Conservation (phyloP, 2,797 vertebrate species). For the Emydoidea blandingii region DNA sequence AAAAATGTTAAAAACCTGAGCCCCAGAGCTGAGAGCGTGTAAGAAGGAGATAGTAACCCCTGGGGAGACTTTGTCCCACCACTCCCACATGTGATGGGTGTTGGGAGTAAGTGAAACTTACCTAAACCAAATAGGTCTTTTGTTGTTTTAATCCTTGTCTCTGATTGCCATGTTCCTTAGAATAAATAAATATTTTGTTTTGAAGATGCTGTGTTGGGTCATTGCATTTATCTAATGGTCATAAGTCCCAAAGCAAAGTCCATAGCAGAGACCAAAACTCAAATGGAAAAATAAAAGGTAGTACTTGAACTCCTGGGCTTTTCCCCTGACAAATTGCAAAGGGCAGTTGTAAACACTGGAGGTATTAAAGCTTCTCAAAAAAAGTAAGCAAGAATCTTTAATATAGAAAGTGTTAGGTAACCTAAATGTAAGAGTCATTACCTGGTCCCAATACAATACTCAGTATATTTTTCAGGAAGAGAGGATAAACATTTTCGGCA, state of each 20-base stretch:
- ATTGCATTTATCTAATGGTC: neutral
- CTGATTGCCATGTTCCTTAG: neutral
- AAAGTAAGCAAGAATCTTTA: neutral
- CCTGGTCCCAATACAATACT: neutral
- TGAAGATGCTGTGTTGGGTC: neutral
- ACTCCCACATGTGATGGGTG: neutral
- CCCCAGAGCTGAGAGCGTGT: neutral
- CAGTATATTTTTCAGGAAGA: neutral
- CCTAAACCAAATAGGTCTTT: neutral
- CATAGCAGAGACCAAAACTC: neutral
- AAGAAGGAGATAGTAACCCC: neutral
- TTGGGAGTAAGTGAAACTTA: neutral
- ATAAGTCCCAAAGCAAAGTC: neutral
- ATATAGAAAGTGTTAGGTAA: neutral
- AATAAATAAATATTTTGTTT: neutral
- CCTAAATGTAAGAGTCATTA: neutral
- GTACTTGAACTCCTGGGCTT: neutral
- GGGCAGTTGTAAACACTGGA: neutral
- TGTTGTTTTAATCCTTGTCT: neutral
- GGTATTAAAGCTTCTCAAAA: neutral
- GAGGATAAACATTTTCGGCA: neutral
- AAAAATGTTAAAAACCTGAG: neutral
- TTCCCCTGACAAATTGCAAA: neutral
- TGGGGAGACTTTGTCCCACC: neutral
- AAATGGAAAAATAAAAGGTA: neutral